These are phyloP conservation scores for Melanerpes aurifrons DNA, from an alignment of 2,113 vertebrate genomes.

Conservation along the genomic window DNA sequence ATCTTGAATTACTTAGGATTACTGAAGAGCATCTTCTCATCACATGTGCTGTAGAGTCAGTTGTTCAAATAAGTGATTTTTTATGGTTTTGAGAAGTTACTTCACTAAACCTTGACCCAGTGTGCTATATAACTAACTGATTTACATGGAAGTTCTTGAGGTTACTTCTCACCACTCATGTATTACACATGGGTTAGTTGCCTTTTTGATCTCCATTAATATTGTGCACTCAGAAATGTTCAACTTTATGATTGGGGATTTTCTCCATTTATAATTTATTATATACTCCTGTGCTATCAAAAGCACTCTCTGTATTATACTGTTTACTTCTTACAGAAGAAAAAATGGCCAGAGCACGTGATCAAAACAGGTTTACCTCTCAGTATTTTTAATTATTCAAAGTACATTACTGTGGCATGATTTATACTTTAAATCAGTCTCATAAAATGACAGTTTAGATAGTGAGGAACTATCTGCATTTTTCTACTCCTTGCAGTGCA, in stretches of 20 bases:
- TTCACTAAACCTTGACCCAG: constrained; percentile 55
- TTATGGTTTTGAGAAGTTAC: constrained; percentile 51
- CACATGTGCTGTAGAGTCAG: constrained; percentile 1
- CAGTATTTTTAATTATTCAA: neutral
- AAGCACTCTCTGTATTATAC: neutral
- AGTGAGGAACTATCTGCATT: neutral
- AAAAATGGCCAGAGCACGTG: neutral
- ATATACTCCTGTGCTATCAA: neutral
- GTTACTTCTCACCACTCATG: constrained; percentile 58
- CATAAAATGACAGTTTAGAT: neutral
- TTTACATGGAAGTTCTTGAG: constrained; percentile 63
- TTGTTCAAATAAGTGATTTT: constrained; percentile 44
- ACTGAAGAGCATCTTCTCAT: neutral
- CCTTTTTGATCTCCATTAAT: constrained; percentile 64
- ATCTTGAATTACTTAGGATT: neutral
- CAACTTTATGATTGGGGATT: constrained; percentile 24
- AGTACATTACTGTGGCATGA: neutral
- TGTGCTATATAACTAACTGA: constrained; percentile 59
- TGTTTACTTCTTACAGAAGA: neutral
- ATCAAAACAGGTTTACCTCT: neutral
- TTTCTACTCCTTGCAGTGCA: neutral
- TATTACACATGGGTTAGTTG: constrained; percentile 63
- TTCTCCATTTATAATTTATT: constrained; percentile 20
- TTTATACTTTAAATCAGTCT: neutral
- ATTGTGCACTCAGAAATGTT: constrained; percentile 33